Conservation (phyloP, 2,797 vertebrate species). For the Ctenochaetus hawaiiensis region DNA sequence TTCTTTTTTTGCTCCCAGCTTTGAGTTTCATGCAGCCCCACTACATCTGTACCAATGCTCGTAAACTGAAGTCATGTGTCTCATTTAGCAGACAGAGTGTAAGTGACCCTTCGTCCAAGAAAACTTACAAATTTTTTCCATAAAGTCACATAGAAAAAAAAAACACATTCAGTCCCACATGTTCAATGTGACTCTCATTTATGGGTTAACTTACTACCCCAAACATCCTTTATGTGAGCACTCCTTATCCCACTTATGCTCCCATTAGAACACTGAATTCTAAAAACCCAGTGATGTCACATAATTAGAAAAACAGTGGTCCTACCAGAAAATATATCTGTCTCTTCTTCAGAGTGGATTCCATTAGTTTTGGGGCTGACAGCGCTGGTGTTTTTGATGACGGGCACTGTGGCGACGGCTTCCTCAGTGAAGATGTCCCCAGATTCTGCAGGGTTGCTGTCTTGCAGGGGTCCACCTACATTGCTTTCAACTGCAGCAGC, state of each 20-base stretch:
- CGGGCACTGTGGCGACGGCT: constrained; percentile 43
- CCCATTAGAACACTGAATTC: neutral
- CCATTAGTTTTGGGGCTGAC: constrained; percentile 87
- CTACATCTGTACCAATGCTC: neutral
- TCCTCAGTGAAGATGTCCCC: constrained; percentile 81
- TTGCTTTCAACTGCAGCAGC: neutral
- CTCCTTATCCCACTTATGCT: neutral
- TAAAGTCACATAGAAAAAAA: neutral
- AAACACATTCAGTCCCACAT: neutral
- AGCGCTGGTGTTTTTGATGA: constrained; percentile 78
- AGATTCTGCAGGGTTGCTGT: constrained; percentile 39
- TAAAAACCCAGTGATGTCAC: neutral
- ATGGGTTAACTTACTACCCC: too few relatives aligned
- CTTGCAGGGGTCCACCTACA: constrained; percentile 52
- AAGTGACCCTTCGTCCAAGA: too few relatives aligned
- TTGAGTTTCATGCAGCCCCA: neutral
- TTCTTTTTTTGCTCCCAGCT: neutral
- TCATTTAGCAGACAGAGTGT: neutral
- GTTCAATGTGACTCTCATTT: neutral
- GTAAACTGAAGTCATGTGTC: neutral
- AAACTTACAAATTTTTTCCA: neutral
- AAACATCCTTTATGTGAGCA: too few relatives aligned
- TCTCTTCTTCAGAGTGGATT: constrained; percentile 87
- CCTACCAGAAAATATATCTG: constrained; percentile 93
- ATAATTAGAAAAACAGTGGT: neutral